These are phyloP conservation scores for Heliothis subflexa DNA, from an alignment of 1,140 invertebrate species.

Conservation along the genomic window DNA sequence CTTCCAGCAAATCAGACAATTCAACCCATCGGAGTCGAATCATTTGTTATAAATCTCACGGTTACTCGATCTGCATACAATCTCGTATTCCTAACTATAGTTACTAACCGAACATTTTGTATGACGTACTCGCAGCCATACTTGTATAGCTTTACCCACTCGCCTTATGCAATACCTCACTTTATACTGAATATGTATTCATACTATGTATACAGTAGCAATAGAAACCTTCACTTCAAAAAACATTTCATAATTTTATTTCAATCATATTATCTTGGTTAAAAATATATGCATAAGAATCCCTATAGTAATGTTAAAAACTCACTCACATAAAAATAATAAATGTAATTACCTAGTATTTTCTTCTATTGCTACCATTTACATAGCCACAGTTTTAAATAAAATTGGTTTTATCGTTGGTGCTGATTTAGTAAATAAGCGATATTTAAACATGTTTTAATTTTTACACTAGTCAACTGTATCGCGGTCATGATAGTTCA, in stretches of 20 bases:
- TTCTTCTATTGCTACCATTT: conserved; percentile 7
- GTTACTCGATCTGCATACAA: conserved; percentile 29
- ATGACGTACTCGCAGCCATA: conserved; percentile 48
- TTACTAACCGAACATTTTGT: conserved; percentile 44
- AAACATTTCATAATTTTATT: too few relatives aligned
- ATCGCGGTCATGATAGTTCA: conserved; percentile 11
- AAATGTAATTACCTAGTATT: too few relatives aligned
- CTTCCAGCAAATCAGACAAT: too few relatives aligned
- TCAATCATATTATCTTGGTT: too few relatives aligned
- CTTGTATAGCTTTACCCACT: conserved; percentile 49
- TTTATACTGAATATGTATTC: conserved; percentile 20
- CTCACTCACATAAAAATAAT: too few relatives aligned
- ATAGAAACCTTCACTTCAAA: not conserved
- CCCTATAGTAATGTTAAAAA: too few relatives aligned
- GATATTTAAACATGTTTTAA: conserved; percentile 40
- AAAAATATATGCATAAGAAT: not conserved
- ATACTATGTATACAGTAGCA: conserved; percentile 17
- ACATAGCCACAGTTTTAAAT: not conserved
- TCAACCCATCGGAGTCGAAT: not conserved
- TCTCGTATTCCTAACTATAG: conserved; percentile 44
- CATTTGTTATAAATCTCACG: conserved; percentile 37
- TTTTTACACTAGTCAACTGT: conserved; percentile 48
- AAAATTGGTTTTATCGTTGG: conserved; percentile 34
- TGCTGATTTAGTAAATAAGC: conserved; percentile 46
- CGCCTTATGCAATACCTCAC: conserved; percentile 61